Evolutionary conservation across 1,140 invertebrate genomes (phyloP).

Genomic region (Drosophila lowei): DNA sequence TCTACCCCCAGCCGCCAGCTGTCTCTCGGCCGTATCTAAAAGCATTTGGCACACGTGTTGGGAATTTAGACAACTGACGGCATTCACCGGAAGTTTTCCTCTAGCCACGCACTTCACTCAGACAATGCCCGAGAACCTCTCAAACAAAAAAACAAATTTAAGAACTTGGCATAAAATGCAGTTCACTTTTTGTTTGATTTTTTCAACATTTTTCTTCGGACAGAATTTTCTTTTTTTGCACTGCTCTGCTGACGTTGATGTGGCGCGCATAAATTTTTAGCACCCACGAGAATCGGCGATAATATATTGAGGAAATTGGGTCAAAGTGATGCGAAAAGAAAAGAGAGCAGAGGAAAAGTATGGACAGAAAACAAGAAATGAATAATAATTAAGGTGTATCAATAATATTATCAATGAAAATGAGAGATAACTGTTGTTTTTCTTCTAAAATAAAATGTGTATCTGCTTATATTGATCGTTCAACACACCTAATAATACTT

Average conservation of each 20-base stretch:
- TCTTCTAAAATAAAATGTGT: no score
- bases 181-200: constrained; percentile 43
- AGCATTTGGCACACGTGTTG: constrained; percentile 66
- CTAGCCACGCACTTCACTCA: constrained; percentile 51
- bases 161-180: constrained; percentile 72
- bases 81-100: constrained; percentile 62
- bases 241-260: constrained; percentile 69
- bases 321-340: constrained; percentile 51
- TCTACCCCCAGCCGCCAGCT: constrained; percentile 28
- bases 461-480: no score
- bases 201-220: constrained; percentile 20
- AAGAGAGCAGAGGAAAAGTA: no score
- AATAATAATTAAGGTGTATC: not conserved
- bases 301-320: constrained; percentile 70
- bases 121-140: constrained; percentile 20
- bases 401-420: not conserved
- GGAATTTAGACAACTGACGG: constrained; percentile 46
- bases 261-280: constrained; percentile 63
- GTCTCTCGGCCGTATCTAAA: constrained; percentile 12
- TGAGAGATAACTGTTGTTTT: no score
- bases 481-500: no score
- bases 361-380: constrained; percentile 8
- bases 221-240: constrained; percentile 54
- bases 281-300: constrained; percentile 45
- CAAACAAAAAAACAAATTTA: constrained; percentile 20